Conservation (phyloP, 2,113 vertebrate genomes). For the Thomomys bottae region DNA sequence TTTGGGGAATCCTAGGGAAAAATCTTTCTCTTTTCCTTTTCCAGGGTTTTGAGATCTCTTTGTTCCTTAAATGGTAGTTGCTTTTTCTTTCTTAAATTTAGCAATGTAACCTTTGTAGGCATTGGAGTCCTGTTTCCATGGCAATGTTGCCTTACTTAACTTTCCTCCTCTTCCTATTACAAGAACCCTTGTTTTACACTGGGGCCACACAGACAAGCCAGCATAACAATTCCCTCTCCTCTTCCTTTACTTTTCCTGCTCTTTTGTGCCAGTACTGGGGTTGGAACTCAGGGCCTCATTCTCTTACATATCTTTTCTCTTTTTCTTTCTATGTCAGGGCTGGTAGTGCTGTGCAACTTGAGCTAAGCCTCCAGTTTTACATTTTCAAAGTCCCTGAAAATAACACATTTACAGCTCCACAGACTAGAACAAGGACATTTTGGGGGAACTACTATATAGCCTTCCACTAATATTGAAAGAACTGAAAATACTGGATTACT, state of each 20-base stretch:
- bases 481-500: background rate
- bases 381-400: background rate
- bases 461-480: background rate
- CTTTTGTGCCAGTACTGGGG: no score
- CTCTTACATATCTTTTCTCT: no score
- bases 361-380: no score
- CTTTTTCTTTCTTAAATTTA: background rate
- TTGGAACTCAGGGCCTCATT: no score
- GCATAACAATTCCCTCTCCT: no score
- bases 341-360: no score
- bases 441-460: background rate
- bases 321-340: no score
- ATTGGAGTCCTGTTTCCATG: background rate
- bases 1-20: no score
- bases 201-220: background rate
- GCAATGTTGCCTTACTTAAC: background rate
- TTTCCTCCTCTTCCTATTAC: background rate
- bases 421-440: background rate
- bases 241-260: no score
- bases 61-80: background rate
- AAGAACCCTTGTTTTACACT: background rate
- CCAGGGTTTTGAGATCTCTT: rapidly evolving
- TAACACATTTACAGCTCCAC: background rate
- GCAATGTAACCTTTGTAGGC: background rate
- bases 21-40: background rate